A percentile compares a stretch with the other conserved stretches of the same genome.
Conservation (phyloP, 2,888 invertebrate genomes). For the Dorcus hopei region DNA sequence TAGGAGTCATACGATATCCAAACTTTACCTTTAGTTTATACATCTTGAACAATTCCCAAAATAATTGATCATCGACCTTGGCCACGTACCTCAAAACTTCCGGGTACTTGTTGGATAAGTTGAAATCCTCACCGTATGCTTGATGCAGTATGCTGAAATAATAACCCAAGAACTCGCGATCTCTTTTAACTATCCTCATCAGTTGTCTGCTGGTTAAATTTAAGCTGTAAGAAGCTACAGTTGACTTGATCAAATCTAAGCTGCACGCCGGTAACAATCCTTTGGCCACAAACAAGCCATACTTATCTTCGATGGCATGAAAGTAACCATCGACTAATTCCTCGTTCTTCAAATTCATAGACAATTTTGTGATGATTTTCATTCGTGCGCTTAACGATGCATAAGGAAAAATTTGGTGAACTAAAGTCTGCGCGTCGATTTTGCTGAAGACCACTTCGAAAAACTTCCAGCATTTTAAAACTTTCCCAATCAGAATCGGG, state of each 20-base stretch:
- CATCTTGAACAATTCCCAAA: slow-evolving; percentile 8
- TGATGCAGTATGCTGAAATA: slow-evolving; percentile 8
- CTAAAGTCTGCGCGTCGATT: slow-evolving; percentile 10
- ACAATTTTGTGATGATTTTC: slow-evolving; percentile 18
- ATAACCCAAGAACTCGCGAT: slow-evolving; percentile 9
- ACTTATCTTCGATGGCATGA: slow-evolving; percentile 12
- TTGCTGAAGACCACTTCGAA: slow-evolving; percentile 12
- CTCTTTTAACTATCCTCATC: slow-evolving; percentile 11
- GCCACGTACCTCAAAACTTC: slow-evolving; percentile 6
- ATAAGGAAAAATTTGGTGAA: slow-evolving; percentile 11
- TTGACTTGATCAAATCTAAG: slow-evolving; percentile 9
- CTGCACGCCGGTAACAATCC: slow-evolving; percentile 18
- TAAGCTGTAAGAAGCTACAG: slow-evolving; percentile 11
- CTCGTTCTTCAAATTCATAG: slow-evolving; percentile 8
- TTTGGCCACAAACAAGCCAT: slow-evolving; percentile 17
- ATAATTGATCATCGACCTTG: slow-evolving; percentile 9
- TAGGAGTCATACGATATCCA: slow-evolving; percentile 17
- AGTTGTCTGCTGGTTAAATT: slow-evolving; percentile 12
- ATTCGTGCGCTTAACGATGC: slow-evolving; percentile 13
- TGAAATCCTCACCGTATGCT: not conserved
- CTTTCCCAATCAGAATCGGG: slow-evolving; percentile 5
- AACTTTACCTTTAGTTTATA: slow-evolving; percentile 3
- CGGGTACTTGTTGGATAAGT: not conserved
- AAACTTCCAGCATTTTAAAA: slow-evolving; percentile 21
- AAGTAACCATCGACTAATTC: slow-evolving; percentile 14